phyloP scores from a whole-genome alignment of 2,113 vertebrate genomes.

The Rhea pennata region DNA sequence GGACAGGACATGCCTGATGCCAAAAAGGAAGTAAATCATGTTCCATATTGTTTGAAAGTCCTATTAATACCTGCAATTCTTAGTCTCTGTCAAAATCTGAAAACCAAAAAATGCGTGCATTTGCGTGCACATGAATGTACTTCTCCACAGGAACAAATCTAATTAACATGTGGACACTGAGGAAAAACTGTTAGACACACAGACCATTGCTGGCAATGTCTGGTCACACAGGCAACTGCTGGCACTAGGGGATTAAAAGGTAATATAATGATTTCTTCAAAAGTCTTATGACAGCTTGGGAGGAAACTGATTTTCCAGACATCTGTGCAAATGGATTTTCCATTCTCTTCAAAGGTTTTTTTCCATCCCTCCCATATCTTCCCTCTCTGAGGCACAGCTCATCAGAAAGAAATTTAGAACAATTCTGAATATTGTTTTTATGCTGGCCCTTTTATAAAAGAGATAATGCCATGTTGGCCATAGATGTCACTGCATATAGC shows the following conservation, averaged over 20 bases:
- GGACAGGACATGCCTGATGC: background rate
- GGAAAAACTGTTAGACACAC: background rate
- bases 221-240: slow-evolving; percentile 4
- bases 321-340: slow-evolving; percentile 43
- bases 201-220: background rate
- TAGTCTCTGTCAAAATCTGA: background rate
- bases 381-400: background rate
- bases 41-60: background rate
- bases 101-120: background rate
- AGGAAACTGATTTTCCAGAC: slow-evolving; percentile 63
- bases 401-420: background rate
- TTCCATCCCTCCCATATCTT: background rate
- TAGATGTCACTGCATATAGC: background rate
- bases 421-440: background rate
- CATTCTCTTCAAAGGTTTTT: slow-evolving; percentile 43
- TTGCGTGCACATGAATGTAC: background rate
- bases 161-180: slow-evolving; percentile 6
- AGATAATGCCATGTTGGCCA: background rate
- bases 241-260: slow-evolving; percentile 31
- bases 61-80: slow-evolving; percentile 1
- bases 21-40: background rate
- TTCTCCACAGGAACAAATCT: slow-evolving; percentile 7
- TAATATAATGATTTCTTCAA: slow-evolving; percentile 46
- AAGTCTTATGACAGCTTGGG: background rate
- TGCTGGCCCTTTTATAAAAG: background rate